Evolutionary conservation across 2,113 vertebrate genomes (phyloP).

Genomic region (Trochalopteron elliotii): DNA sequence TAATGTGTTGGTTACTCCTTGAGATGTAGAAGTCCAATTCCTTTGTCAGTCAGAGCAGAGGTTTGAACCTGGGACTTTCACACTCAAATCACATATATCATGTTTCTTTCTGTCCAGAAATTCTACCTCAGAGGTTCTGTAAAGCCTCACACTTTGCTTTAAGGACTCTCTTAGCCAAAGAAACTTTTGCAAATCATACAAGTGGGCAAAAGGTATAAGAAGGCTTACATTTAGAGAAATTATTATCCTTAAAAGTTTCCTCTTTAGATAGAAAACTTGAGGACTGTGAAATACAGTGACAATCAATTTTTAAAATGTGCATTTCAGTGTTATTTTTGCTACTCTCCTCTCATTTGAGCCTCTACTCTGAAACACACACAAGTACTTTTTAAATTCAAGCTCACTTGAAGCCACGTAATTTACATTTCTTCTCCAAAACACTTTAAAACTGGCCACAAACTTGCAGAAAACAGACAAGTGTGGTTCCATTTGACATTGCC

Average conservation of each 20-base stretch:
- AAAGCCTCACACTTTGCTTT: not conserved
- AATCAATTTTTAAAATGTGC: not conserved
- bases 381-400: not conserved
- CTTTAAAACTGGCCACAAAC: not conserved
- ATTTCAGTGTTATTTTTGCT: not conserved
- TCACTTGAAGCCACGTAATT: not conserved
- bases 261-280: not conserved
- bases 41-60: not conserved
- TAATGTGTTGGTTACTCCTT: not conserved
- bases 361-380: not conserved
- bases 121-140: not conserved
- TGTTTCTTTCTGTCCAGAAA: not conserved
- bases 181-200: not conserved
- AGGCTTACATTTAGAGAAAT: not conserved
- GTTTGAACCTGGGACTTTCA: not conserved
- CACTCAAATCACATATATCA: rapidly evolving
- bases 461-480: not conserved
- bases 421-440: not conserved
- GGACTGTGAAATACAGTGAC: not conserved
- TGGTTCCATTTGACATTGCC: not conserved
- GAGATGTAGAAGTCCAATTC: not conserved
- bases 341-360: conserved; percentile 31
- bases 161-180: not conserved
- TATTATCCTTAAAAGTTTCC: not conserved
- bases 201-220: not conserved